Evolutionary conservation across 2,888 invertebrate species (phyloP), one percentile per base, ranked within the genome.

Genomic region (Plebejus anna): DNA sequence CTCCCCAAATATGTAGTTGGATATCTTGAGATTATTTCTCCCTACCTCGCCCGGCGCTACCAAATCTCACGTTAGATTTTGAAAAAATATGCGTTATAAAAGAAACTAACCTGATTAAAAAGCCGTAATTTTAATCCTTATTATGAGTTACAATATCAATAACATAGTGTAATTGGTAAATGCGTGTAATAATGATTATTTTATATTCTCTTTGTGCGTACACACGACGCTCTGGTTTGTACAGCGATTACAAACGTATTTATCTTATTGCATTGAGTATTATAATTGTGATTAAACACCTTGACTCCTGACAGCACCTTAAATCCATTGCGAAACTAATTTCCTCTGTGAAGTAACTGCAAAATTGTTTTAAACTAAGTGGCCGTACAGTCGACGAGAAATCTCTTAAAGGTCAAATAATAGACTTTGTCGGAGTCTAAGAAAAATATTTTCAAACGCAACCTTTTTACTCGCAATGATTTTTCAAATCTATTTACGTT

Each of bases 401-500:
- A 36, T 66, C 13, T 13, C 32, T 36, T 66, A 66, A 61, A 66
- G 66, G 66, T 66, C 61, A 28, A 61, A 61, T 61, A 61, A 61
- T 61, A 22, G 61, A 77, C 7, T 71, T 72, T 72, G 28, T 72
- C 42, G 47, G 72, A 75, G 66, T 47, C 75, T 59, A 66, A 76
- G 76, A 76, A 77, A 78, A 82, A 84, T 82, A 82, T 76, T 78
- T 78, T 83, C 80, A 76, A 75, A 70, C 80, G 81, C 76, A 61
- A 78, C 81, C 80, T 81, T 80, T 77, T 81, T 81, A 79, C 81
- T 79, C 81, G 78, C 79, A 80, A 83, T 81, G 82, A 81, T 82
- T 82, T 73, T 84, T 84, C 82, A 84, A 85, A 86, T 82, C 84
- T 84, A 86, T 86, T 85, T 86, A 84, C 84, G 80, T 79, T 71